Evolutionary conservation across 2,113 vertebrate species (phyloP), one percentile per base, ranked within the genome.

Genomic region (Solea senegalensis): DNA sequence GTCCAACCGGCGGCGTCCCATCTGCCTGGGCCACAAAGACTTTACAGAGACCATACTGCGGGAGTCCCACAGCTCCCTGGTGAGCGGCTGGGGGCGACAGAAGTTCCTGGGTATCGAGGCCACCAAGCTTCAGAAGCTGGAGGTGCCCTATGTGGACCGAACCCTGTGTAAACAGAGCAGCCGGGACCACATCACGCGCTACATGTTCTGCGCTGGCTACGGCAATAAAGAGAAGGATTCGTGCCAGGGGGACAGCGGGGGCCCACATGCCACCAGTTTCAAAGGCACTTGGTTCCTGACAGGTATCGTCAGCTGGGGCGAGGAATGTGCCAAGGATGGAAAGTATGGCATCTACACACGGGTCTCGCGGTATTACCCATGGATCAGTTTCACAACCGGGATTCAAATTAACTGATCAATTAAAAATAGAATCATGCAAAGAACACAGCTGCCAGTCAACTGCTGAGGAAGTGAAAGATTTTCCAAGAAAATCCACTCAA

Each of bases 301-400:
- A 0, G 98, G 98, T 8, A 94, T 99, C 50, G 93, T 97, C 66
- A 99, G 98, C 90, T 99, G 98, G 98, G 98, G 97, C 0, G 97
- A 98, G 78, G 93, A 95, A 3, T 99, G 98, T 2, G 98, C 97
- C 72, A 77, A 85, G 56, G 90, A 94, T 0, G 96, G 94, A 1
- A 98, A 96, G 81, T 98, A 96, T 0, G 97, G 98, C 63, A 39
- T 99, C 81, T 99, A 99, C 89, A 99, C 98, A 39, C 93, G 92
- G 26, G 82, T 98, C 2, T 95, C 96, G 0, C 80, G 64, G 7
- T 99, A 96, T 26, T 86, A 93, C 27, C 49, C 61, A 10, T 99
- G 98, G 97, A 95, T 99, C 81, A 93, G 83, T 70, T 74, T 91
- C 0, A 90, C 60, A 62, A 93, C 92, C 74, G 87, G 52, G 12